Conservation (phyloP, 2,888 invertebrate genomes). For the Eristalinus sepulchralis region DNA sequence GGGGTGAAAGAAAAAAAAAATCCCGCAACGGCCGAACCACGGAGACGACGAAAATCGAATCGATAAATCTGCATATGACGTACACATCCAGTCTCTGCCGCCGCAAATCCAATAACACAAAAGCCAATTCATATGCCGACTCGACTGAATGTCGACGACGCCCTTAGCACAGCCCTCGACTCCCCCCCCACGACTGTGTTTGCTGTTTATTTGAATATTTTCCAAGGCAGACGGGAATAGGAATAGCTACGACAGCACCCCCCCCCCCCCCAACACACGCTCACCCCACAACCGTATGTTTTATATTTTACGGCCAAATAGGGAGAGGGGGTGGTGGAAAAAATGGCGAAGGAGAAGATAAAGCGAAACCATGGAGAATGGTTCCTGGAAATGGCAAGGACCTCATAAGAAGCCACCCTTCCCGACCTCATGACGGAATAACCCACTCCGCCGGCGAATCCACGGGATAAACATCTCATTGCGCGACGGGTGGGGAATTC, state of each 20-base stretch:
- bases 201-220: conserved; percentile 56
- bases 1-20: too few species aligned
- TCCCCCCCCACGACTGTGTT: conserved; percentile 6
- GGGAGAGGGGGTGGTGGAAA: conserved; percentile 6
- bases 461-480: conserved; percentile 53
- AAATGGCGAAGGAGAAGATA: not conserved
- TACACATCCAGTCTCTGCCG: conserved; percentile 9
- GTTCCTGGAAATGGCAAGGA: conserved; percentile 46
- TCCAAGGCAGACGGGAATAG: conserved; percentile 5
- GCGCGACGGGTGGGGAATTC: not conserved
- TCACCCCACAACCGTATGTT: conserved; percentile 39
- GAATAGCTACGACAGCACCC: conserved; percentile 1
- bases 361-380: not conserved
- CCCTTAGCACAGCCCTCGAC: conserved; percentile 5
- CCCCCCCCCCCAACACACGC: too few species aligned
- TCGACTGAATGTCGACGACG: conserved; percentile 26
- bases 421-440: conserved; percentile 34
- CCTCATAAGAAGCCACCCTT: conserved; percentile 36
- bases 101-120: conserved; percentile 60
- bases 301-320: conserved; percentile 54
- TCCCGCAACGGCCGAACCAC: not conserved
- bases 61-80: conserved; percentile 56
- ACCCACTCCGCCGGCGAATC: conserved; percentile 30
- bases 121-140: conserved; percentile 40
- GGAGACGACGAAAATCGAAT: conserved; percentile 38